phyloP scores from a whole-genome alignment of 2,797 vertebrate species.

The Cheracebus regulus region DNA sequence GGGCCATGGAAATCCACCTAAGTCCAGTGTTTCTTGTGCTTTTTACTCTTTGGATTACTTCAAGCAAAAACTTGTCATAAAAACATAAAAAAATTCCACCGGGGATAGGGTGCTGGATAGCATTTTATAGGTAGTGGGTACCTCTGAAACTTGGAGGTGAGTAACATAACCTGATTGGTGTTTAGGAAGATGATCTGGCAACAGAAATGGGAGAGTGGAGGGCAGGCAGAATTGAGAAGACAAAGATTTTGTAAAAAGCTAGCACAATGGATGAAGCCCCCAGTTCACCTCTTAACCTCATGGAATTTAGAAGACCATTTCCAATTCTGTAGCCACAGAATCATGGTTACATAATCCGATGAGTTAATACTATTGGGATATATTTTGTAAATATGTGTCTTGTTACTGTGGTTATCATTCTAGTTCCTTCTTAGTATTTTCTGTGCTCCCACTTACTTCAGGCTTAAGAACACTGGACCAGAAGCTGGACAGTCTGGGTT shows the following conservation, averaged over 20 bases:
- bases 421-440: background rate
- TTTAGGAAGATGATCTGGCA: background rate
- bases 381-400: background rate
- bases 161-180: background rate
- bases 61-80: background rate
- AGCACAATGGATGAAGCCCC: background rate
- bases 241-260: background rate
- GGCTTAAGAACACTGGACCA: background rate
- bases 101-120: background rate
- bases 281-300: background rate
- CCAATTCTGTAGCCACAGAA: background rate
- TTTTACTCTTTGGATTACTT: conserved; percentile 24
- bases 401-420: background rate
- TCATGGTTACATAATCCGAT: background rate
- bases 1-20: background rate
- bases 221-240: background rate
- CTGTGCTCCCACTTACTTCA: background rate
- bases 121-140: background rate
- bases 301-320: background rate
- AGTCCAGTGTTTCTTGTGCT: background rate
- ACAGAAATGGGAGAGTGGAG: background rate
- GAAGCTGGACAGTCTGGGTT: background rate
- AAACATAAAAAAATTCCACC: background rate
- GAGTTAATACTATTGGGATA: background rate
- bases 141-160: background rate